phyloP scores from a whole-genome alignment of 2,797 vertebrate genomes.

The Balearica regulorum region DNA sequence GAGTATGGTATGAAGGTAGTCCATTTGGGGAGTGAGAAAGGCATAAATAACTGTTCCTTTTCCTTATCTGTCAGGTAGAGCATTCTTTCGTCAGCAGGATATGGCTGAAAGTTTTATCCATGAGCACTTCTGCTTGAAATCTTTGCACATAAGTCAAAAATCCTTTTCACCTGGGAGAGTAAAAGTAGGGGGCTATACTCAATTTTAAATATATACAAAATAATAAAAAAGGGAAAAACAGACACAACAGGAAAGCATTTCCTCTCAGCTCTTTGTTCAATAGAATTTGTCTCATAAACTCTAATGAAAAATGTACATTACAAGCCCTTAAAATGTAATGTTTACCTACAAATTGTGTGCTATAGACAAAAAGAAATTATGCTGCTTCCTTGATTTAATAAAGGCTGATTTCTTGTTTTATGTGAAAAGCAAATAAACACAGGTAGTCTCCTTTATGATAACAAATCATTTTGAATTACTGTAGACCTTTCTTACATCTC shows the following conservation, averaged over 20 bases:
- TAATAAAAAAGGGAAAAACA: accelerated
- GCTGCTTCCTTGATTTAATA: neutral
- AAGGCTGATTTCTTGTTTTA: neutral
- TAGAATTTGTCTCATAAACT: neutral
- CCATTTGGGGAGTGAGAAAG: neutral
- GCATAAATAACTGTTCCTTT: neutral
- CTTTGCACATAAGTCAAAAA: neutral
- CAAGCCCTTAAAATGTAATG: neutral
- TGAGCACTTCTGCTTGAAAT: neutral
- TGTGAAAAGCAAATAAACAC: neutral
- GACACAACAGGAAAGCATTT: neutral
- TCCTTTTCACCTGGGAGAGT: neutral
- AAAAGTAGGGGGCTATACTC: neutral
- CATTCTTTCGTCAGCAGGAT: neutral
- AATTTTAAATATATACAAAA: neutral
- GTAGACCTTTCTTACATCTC: neutral
- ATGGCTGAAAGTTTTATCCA: neutral
- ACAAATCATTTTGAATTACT: neutral
- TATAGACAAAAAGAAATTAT: neutral
- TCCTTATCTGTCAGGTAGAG: neutral
- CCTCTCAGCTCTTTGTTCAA: neutral
- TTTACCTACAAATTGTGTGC: neutral
- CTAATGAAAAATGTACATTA: neutral
- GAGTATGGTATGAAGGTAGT: neutral
- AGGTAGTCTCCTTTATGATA: neutral